These are phyloP conservation scores for Lepus americanus DNA, from an alignment of 2,113 vertebrate genomes.

Conservation along the genomic window DNA sequence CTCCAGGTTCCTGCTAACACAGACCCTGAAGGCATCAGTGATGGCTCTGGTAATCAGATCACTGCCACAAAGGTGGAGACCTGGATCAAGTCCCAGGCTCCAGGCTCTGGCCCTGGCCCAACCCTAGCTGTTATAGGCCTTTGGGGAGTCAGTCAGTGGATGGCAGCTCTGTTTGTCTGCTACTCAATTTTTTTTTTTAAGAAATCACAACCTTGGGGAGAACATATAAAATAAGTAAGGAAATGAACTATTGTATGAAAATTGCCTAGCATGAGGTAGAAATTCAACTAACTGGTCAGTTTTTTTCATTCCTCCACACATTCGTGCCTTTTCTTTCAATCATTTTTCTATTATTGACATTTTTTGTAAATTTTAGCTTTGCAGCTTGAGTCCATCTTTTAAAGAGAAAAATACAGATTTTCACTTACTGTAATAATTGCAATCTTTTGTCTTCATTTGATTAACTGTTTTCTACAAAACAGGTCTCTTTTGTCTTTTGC, in stretches of 20 bases:
- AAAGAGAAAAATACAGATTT: background rate
- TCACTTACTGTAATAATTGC: background rate
- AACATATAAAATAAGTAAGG: background rate
- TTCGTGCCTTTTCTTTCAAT: background rate
- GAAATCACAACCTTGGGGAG: too few relatives aligned
- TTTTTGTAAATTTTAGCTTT: background rate
- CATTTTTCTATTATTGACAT: background rate
- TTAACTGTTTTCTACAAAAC: background rate
- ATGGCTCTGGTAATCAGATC: too few relatives aligned
- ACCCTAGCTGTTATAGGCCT: too few relatives aligned
- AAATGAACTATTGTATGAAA: background rate
- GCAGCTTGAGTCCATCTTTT: background rate
- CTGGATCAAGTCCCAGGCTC: too few relatives aligned
- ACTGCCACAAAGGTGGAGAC: too few relatives aligned
- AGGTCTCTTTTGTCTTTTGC: background rate
- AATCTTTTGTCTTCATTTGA: background rate
- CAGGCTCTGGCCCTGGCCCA: too few relatives aligned
- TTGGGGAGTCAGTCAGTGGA: too few relatives aligned
- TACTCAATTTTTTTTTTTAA: too few relatives aligned
- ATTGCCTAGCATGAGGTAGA: background rate
- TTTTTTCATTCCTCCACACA: background rate
- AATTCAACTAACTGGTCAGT: background rate
- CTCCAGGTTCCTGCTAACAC: too few relatives aligned
- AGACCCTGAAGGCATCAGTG: too few relatives aligned
- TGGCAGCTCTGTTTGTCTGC: too few relatives aligned